Evolutionary conservation across 2,888 invertebrate genomes (phyloP).

Genomic region (Cyrtodaria siliqua): DNA sequence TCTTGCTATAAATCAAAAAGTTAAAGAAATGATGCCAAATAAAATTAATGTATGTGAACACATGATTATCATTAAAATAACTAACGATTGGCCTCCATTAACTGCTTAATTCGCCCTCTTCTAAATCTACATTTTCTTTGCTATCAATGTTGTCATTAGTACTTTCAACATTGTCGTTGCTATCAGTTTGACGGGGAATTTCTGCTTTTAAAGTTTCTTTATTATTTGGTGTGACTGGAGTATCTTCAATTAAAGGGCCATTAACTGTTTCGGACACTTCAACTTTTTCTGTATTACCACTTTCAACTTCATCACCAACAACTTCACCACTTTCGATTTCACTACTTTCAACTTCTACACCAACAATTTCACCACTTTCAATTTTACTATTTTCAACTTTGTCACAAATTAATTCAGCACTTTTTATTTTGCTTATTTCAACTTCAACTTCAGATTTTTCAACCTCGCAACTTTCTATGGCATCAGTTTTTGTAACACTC

Average conservation of each 20-base stretch:
- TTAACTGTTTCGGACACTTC: conserved; percentile 18
- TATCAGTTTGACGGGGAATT: neutral
- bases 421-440: conserved; percentile 15
- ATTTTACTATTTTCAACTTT: conserved; percentile 11
- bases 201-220: too few species aligned
- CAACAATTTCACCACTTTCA: conserved; percentile 21
- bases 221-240: neutral
- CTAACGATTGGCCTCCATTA: conserved; percentile 41
- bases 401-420: neutral
- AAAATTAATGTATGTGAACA: too few species aligned
- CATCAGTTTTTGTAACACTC: neutral
- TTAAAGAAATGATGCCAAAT: too few species aligned
- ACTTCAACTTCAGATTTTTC: conserved; percentile 25
- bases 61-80: neutral
- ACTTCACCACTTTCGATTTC: conserved; percentile 8
- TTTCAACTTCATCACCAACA: conserved; percentile 10
- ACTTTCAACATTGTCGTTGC: neutral
- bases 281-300: conserved; percentile 1
- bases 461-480: neutral
- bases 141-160: conserved; percentile 1
- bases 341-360: too few species aligned
- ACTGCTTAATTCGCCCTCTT: conserved; percentile 70
- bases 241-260: neutral
- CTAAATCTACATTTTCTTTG: conserved; percentile 36
- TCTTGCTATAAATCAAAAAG: too few species aligned